Base-by-base conservation (phyloP, 2,113 vertebrate genomes). In the Rafetus swinhoei region DNA sequence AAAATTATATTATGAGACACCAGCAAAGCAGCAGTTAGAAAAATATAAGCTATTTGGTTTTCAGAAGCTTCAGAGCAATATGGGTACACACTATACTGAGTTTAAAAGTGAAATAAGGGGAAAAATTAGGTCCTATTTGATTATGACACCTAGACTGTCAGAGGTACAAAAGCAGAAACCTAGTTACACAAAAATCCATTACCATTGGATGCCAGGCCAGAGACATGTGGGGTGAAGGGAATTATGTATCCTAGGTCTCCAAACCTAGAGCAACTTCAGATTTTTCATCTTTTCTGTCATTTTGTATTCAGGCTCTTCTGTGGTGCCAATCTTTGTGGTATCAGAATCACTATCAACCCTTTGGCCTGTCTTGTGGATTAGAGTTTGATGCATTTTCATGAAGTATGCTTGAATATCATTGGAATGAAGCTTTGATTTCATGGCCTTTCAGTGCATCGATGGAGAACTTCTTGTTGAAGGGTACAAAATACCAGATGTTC, bases 101-200 rank as follows among this genome's bases (percentile, higher is more conserved):
- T 94, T 96, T 93, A 92, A 95, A 95, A 97, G 97, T 97, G 92
- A 93, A 45, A 45, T 45, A 45, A 45, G 45, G 45, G 93, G 45
- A 65, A 82, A 39, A 18, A 24, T 9, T 21, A 81, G 79, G 96
- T 95, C 95, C 80, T 88, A 0, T 59, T 95, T 45, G 27, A 62
- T 92, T 96, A 74, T 91, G 82, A 93, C 89, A 94, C 94, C 89
- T 87, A 60, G 89, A 4, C 39, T 79, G 79, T 32, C 74, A 1
- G 89, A 95, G 84, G 82, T 92, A 24, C 9, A 50, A 92, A 72
- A 90, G 86, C 57, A 89, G 59, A 80, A 90, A 92, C 85, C 87
- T 60, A 85, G 57, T 92, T 92, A 54, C 81, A 2, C 3, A 92
- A 85, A 93, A 94, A 90, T 81, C 87, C 82, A 52, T 90, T 86